Evolutionary conservation across 2,797 vertebrate genomes (phyloP).

Genomic region (Valencia hispanica): DNA sequence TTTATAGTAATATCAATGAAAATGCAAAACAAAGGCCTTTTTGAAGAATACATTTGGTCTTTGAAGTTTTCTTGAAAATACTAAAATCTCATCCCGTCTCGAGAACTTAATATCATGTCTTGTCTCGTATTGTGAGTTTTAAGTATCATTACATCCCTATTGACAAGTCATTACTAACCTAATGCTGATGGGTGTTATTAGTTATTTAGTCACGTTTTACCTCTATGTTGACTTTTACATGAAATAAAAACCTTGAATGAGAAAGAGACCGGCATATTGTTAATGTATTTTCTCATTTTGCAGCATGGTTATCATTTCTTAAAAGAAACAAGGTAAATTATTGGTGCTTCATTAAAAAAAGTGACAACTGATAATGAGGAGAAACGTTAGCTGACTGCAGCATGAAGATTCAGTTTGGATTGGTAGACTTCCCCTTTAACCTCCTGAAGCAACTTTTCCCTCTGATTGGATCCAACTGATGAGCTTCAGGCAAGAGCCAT

Average conservation of each 20-base stretch:
- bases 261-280: too few relatives aligned
- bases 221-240: background rate
- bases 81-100: too few relatives aligned
- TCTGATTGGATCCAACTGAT: background rate
- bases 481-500: background rate
- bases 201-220: background rate
- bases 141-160: too few relatives aligned
- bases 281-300: background rate
- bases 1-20: too few relatives aligned
- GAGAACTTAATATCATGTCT: too few relatives aligned
- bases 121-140: too few relatives aligned
- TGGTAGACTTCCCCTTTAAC: background rate
- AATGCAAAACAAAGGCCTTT: too few relatives aligned
- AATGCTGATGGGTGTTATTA: background rate
- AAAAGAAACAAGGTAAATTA: background rate
- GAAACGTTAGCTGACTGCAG: background rate
- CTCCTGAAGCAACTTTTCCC: background rate
- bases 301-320: background rate
- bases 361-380: background rate
- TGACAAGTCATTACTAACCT: background rate
- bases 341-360: background rate
- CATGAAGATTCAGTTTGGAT: background rate
- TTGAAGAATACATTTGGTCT: too few relatives aligned
- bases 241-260: background rate
- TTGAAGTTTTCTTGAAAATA: too few relatives aligned